Conservation (phyloP, 2,113 vertebrate species). For the Mastomys natalensis region DNA sequence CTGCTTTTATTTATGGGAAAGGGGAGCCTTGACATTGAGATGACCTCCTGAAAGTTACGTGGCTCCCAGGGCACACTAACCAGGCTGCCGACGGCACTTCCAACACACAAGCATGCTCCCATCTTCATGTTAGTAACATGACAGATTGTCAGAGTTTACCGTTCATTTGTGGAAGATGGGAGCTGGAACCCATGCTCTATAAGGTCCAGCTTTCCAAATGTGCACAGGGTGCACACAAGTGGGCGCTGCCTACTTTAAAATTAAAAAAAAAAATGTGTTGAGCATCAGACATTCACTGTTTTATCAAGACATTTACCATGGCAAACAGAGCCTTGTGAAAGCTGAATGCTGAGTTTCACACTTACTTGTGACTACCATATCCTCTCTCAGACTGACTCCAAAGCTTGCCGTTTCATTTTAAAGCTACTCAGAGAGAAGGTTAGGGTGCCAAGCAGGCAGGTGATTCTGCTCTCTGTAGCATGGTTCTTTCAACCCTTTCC, state of each 20-base stretch:
- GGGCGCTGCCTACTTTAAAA: not conserved
- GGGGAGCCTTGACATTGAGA: not conserved
- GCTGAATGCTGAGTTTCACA: conserved; percentile 12
- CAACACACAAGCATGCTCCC: not conserved
- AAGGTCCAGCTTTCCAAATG: conserved; percentile 17
- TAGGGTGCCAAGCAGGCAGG: not conserved
- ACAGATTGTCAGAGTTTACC: not conserved
- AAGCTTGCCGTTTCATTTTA: not conserved
- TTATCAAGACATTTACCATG: not conserved
- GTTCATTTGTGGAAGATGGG: not conserved
- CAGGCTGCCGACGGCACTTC: not conserved
- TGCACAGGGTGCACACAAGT: not conserved
- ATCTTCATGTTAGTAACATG: not conserved
- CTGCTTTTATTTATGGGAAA: conserved; percentile 12
- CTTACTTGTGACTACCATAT: not conserved
- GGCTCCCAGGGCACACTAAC: not conserved
- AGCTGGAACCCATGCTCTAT: conserved; percentile 34
- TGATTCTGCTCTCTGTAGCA: not conserved
- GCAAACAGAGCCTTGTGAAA: not conserved
- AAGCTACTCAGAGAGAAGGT: not conserved
- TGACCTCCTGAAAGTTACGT: not conserved
- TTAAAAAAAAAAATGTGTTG: not conserved
- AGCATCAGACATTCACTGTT: not conserved
- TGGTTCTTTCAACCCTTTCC: not conserved
- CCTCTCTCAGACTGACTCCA: not conserved